Evolutionary conservation across 2,888 invertebrate genomes (phyloP).

Genomic region (Synergus japonicus): DNA sequence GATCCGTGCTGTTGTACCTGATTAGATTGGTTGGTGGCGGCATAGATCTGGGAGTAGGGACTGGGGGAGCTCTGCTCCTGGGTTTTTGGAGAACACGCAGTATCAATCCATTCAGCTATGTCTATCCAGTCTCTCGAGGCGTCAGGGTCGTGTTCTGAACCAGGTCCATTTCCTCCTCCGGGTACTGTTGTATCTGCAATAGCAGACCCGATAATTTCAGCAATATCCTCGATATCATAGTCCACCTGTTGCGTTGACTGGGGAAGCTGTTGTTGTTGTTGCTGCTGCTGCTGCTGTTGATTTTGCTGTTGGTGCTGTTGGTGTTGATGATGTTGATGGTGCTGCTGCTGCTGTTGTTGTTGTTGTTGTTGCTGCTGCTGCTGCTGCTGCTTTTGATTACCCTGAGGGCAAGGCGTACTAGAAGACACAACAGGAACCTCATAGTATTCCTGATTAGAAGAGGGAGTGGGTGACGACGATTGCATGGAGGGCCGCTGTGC

Average conservation of each 20-base stretch:
- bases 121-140: slow-evolving; percentile 93
- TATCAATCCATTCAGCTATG: slow-evolving; percentile 91
- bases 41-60: slow-evolving; percentile 78
- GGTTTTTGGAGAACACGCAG: slow-evolving; percentile 84
- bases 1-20: slow-evolving; percentile 81
- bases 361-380: slow-evolving; percentile 61
- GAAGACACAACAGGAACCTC: slow-evolving; percentile 78
- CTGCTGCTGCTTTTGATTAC: slow-evolving; percentile 66
- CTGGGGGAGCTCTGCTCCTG: slow-evolving; percentile 77
- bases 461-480: slow-evolving; percentile 72
- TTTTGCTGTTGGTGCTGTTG: slow-evolving; percentile 66
- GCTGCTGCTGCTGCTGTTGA: not conserved
- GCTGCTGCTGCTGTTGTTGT: slow-evolving; percentile 61
- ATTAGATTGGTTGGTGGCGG: slow-evolving; percentile 72
- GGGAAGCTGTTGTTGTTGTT: slow-evolving; percentile 81
- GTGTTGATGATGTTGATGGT: slow-evolving; percentile 56
- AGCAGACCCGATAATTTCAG: slow-evolving; percentile 92
- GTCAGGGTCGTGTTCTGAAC: slow-evolving; percentile 83
- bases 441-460: slow-evolving; percentile 74
- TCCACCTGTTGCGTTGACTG: slow-evolving; percentile 77
- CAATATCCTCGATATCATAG: slow-evolving; percentile 90
- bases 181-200: slow-evolving; percentile 93
- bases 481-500: slow-evolving; percentile 74
- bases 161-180: slow-evolving; percentile 79
- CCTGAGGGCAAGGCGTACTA: slow-evolving; percentile 76